Percentiles rank a stretch among this genome's conserved stretches.
These are phyloP conservation scores for Cyclina sinensis DNA, from an alignment of 1,140 invertebrate genomes.

Conservation along the genomic window DNA sequence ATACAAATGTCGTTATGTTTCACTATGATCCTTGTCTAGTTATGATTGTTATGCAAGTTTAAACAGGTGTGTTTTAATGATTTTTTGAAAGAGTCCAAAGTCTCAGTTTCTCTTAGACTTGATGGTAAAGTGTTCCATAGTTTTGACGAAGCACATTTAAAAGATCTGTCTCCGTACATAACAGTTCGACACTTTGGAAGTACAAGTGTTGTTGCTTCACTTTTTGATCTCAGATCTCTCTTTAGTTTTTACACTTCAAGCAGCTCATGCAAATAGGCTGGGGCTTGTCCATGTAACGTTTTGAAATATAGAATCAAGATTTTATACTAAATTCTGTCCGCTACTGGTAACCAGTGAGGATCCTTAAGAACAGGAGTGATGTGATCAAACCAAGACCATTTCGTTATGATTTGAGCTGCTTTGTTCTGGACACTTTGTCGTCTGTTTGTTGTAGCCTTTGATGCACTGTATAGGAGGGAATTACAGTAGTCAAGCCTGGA, in stretches of 20 bases:
- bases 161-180: neutral
- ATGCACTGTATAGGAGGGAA: neutral
- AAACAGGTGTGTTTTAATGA: neutral
- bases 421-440: slow-evolving; percentile 32
- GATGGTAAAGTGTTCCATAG: slow-evolving; percentile 19
- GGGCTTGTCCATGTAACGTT: too few relatives aligned
- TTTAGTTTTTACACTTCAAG: neutral
- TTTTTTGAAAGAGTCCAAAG: slow-evolving; percentile 17
- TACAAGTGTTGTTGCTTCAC: neutral
- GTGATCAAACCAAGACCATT: neutral
- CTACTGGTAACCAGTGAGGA: neutral
- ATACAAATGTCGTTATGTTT: too few relatives aligned
- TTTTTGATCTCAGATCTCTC: slow-evolving; percentile 22
- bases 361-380: slow-evolving; percentile 19
- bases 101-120: neutral
- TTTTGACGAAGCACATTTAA: neutral
- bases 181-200: slow-evolving; percentile 12
- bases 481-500: slow-evolving; percentile 18
- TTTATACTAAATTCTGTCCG: slow-evolving; percentile 8
- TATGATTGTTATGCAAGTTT: too few relatives aligned
- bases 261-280: too few relatives aligned
- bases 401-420: neutral
- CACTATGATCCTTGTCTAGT: neutral
- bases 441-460: neutral
- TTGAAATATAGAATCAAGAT: neutral